phyloP scores from a whole-genome alignment of 1,140 invertebrate species.

The Heliothis virescens region DNA sequence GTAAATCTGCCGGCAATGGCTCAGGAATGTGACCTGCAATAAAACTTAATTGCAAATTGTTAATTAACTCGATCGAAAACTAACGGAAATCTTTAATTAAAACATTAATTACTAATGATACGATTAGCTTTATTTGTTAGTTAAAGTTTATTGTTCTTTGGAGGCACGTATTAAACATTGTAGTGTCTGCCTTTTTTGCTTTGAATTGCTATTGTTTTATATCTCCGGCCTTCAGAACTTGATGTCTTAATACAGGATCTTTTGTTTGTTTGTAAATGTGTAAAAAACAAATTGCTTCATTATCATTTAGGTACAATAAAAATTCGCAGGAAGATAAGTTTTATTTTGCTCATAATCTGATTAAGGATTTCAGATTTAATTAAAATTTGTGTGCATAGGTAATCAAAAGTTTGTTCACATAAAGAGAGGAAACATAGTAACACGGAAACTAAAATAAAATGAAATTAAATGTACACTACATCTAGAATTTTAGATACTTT shows the following conservation, averaged over 20 bases:
- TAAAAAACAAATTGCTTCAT: slow-evolving; percentile 40
- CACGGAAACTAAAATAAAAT: too few relatives aligned
- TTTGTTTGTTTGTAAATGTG: slow-evolving; percentile 27
- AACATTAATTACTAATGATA: background rate
- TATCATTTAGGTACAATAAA: slow-evolving; percentile 4
- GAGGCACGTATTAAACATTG: background rate
- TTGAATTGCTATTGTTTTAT: slow-evolving; percentile 36
- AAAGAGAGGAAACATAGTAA: too few relatives aligned
- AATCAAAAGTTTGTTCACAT: too few relatives aligned
- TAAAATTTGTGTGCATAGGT: too few relatives aligned
- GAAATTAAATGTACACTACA: too few relatives aligned
- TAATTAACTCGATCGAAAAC: background rate
- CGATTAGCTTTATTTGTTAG: slow-evolving; percentile 25
- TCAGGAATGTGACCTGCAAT: background rate
- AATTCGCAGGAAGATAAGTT: slow-evolving; percentile 22
- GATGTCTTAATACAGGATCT: slow-evolving; percentile 35
- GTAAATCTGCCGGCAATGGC: background rate
- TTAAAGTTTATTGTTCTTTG: slow-evolving; percentile 17
- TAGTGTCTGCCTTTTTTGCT: slow-evolving; percentile 27
- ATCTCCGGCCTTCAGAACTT: slow-evolving; percentile 14
- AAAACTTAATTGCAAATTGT: slow-evolving; percentile 44
- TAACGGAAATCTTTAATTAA: background rate
- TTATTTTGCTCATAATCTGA: background rate
- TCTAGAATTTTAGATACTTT: too few relatives aligned
- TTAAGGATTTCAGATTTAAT: background rate